phyloP scores from a whole-genome alignment of 2,797 vertebrate genomes.

The Bovichtus variegatus region DNA sequence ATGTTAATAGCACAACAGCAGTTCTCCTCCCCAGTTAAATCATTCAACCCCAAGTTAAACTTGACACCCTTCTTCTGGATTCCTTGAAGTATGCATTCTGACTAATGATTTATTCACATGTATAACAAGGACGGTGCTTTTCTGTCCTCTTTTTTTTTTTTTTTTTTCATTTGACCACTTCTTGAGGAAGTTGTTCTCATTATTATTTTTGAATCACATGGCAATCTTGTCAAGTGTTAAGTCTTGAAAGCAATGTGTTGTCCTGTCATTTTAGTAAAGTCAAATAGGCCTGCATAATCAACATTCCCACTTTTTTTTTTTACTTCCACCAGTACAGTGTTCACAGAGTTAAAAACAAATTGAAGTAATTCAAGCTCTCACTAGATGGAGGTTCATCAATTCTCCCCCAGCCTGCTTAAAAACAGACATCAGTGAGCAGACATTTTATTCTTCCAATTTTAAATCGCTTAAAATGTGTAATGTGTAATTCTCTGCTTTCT shows the following conservation, averaged over 20 bases:
- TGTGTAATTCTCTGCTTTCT: constrained; percentile 43
- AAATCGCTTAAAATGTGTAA: neutral
- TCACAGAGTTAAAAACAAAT: constrained; percentile 8
- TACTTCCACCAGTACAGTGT: neutral
- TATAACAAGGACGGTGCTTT: neutral
- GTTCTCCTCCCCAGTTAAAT: constrained; percentile 19
- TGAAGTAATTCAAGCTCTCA: neutral
- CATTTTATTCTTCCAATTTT: constrained; percentile 40
- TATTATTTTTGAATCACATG: neutral
- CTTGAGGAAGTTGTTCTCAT: neutral
- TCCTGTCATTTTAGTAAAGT: constrained; percentile 1
- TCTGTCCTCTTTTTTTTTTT: neutral
- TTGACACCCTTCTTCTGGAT: constrained; percentile 5
- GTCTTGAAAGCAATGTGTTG: constrained; percentile 12
- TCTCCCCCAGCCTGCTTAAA: neutral
- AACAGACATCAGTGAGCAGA: neutral
- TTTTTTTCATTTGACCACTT: neutral
- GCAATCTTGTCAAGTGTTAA: neutral
- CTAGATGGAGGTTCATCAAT: constrained; percentile 15
- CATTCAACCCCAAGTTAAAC: constrained; percentile 20
- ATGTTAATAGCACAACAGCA: constrained; percentile 40
- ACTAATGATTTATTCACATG: constrained; percentile 16
- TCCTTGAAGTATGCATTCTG: constrained; percentile 25
- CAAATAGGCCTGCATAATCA: neutral
- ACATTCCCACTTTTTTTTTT: neutral